A percentile compares a stretch with the other conserved stretches of the same genome.
phyloP scores from a whole-genome alignment of 2,888 invertebrate species.

The Stratiomys singularior region DNA sequence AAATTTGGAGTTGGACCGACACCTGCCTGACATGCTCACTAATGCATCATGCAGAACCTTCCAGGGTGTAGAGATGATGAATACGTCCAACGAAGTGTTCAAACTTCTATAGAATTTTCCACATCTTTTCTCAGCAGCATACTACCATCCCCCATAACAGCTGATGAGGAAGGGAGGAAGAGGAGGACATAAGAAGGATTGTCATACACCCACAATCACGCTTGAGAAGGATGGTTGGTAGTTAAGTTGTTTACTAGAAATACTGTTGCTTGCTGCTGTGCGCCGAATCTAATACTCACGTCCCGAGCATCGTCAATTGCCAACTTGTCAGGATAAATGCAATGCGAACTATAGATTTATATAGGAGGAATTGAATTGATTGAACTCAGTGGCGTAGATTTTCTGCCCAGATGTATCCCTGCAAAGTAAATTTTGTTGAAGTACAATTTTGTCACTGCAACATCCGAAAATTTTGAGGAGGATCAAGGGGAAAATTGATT shows the following conservation, averaged over 20 bases:
- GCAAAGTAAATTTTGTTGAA: background rate
- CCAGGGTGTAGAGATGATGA: background rate
- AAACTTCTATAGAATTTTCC: too few relatives aligned
- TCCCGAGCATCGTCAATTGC: slow-evolving; percentile 4
- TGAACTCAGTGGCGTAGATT: background rate
- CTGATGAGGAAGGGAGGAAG: too few relatives aligned
- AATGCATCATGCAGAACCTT: background rate
- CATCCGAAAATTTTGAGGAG: too few relatives aligned
- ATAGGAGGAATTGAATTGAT: background rate
- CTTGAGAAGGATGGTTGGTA: too few relatives aligned
- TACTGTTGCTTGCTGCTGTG: slow-evolving; percentile 19
- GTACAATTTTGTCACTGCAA: too few relatives aligned
- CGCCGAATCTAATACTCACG: slow-evolving; percentile 6
- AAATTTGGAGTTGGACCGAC: background rate
- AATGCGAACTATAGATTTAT: too few relatives aligned
- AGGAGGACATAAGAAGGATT: too few relatives aligned
- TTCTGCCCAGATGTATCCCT: background rate
- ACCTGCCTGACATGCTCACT: slow-evolving; percentile 16
- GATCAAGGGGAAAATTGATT: too few relatives aligned
- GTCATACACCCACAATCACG: too few relatives aligned
- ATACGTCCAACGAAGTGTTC: background rate
- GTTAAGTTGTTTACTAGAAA: too few relatives aligned
- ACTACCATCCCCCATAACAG: too few relatives aligned
- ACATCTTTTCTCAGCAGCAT: too few relatives aligned
- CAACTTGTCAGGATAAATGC: background rate